Evolutionary conservation across 2,113 vertebrate species (phyloP).

Genomic region (Athene noctua): DNA sequence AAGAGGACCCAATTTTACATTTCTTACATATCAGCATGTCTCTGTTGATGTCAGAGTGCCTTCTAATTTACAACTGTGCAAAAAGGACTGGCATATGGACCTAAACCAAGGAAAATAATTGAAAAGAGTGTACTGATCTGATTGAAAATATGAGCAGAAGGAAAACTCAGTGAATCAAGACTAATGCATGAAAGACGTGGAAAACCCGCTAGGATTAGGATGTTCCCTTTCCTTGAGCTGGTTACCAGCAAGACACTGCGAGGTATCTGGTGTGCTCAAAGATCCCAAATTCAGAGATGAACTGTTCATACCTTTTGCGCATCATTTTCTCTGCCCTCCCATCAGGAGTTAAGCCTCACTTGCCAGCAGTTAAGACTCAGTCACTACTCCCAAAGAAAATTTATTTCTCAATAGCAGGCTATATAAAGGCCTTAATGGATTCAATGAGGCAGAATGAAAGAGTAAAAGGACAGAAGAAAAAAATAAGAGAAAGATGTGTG

Average conservation of each 20-base stretch:
- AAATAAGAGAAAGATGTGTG: conserved; percentile 76
- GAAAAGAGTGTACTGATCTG: not conserved
- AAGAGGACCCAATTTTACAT: not conserved
- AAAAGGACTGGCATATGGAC: not conserved
- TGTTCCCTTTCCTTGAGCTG: not conserved
- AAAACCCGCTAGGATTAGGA: not conserved
- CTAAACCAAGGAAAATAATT: not conserved
- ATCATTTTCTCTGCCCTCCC: not conserved
- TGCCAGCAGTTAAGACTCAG: conserved; percentile 63
- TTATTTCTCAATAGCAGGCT: conserved; percentile 74
- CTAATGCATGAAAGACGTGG: not conserved
- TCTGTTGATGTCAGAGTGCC: not conserved
- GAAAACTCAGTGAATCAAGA: not conserved
- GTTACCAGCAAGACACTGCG: not conserved
- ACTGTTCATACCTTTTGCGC: not conserved
- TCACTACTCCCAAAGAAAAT: conserved; percentile 68
- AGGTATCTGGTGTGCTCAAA: not conserved
- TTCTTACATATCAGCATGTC: not conserved
- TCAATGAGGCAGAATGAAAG: conserved; percentile 85
- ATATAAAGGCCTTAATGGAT: conserved; percentile 77
- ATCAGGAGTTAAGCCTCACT: conserved; percentile 51
- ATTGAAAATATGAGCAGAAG: not conserved
- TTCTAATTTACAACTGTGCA: not conserved
- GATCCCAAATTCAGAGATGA: not conserved
- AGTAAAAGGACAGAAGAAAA: conserved; percentile 72